Base-by-base conservation (phyloP, 2,888 invertebrate genomes). In the Hirtodrosophila duncani region DNA sequence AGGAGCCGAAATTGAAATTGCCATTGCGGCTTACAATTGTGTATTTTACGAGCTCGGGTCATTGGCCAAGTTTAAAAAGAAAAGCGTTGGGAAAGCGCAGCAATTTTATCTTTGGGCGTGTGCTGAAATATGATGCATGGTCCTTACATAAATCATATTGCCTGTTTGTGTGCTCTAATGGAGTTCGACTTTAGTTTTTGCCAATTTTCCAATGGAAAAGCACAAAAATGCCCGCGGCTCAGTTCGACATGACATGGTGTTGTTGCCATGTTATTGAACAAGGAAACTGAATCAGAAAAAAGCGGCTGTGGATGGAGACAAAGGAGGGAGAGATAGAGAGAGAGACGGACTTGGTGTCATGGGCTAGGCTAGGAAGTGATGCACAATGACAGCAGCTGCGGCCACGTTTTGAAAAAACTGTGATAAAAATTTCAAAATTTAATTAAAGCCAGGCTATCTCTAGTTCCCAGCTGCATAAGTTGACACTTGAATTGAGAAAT, bases 361-460 rank as follows among this genome's bases (percentile, higher is more conserved):
- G 33, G 2, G 16, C 34, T 34, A 10, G 20, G n/a, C 8, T 11
- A 8, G 14, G 29, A 13, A 13, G 14, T 14, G 4, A 5, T 13
- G 23, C 20, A 18, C n/a, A n/a, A n/a, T n/a, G n/a, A 17, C 37
- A 11, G 34, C 9, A 7, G 13, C 24, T 11, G 7, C 23, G 11
- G 14, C 44, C 27, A 18, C 18, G 10, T 17, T 14, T 11, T 27
- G 33, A 27, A 34, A 29, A 77, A 68, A 80, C 72, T 75, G 49
- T 67, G 72, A 63, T 68, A 60, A 63, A 56, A 68, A 72, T 58
- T 56, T 64, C 37, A 56, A 72, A 75, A 75, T 80, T 75, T 75
- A 75, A 75, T 80, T 80, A 72, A 67, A 57, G 33, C 18, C 38
- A 33, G 34, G 36, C 52, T 13, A 18, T 29, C 42, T 39, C 20